These are phyloP conservation scores for Rostratula benghalensis DNA, from an alignment of 2,113 vertebrate species.

Conservation along the genomic window DNA sequence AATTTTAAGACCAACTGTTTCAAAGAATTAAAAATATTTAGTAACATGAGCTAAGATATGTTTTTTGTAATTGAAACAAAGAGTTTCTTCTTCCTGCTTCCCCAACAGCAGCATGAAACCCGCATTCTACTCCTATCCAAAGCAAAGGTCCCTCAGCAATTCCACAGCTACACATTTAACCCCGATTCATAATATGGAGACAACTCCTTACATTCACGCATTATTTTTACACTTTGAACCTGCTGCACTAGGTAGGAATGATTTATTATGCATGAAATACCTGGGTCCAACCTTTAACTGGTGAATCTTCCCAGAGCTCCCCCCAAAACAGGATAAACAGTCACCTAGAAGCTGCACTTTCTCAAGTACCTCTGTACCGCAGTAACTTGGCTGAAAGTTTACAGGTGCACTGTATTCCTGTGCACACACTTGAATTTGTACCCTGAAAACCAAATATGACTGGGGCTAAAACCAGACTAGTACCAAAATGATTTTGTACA, in stretches of 20 bases:
- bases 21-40: background rate
- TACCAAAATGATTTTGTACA: background rate
- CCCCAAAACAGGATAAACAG: background rate
- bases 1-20: rapidly evolving
- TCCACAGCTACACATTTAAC: background rate
- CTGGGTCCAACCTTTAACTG: background rate
- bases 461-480: background rate
- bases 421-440: background rate
- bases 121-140: rapidly evolving
- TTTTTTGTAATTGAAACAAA: background rate
- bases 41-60: rapidly evolving
- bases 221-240: background rate
- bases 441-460: background rate
- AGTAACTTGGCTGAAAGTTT: background rate
- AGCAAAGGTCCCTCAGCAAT: background rate
- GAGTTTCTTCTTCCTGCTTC: background rate
- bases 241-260: background rate
- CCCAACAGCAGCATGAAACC: background rate
- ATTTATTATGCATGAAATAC: background rate
- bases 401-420: background rate
- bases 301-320: background rate
- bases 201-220: background rate
- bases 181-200: background rate
- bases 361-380: background rate
- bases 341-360: background rate